These are phyloP conservation scores for Chaenocephalus aceratus DNA, from an alignment of 2,113 vertebrate species.

Conservation along the genomic window DNA sequence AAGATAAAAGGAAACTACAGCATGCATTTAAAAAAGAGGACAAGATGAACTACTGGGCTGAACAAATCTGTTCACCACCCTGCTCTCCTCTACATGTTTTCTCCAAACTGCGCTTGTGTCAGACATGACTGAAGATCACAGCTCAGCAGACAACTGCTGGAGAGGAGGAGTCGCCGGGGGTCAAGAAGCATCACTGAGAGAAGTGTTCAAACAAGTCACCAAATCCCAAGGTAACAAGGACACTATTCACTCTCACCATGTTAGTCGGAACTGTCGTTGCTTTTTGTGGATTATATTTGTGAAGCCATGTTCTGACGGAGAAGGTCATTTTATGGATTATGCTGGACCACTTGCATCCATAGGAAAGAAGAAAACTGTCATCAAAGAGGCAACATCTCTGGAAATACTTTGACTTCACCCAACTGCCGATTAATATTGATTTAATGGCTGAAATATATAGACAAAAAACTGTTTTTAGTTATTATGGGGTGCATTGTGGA, in stretches of 20 bases:
- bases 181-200: slow-evolving; percentile 34
- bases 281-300: neutral
- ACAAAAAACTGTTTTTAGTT: neutral
- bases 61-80: neutral
- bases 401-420: neutral
- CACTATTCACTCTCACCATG: neutral
- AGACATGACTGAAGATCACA: neutral
- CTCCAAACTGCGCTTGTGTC: neutral
- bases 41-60: neutral
- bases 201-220: slow-evolving; percentile 6
- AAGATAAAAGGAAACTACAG: neutral
- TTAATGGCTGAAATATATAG: neutral
- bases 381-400: slow-evolving; percentile 3
- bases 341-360: neutral
- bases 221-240: neutral
- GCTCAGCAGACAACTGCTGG: slow-evolving; percentile 27
- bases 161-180: slow-evolving; percentile 62
- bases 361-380: neutral
- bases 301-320: neutral
- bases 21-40: neutral
- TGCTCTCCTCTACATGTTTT: neutral
- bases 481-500: neutral
- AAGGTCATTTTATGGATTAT: slow-evolving; percentile 17
- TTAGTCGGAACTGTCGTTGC: neutral
- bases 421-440: neutral